phyloP scores from a whole-genome alignment of 1,140 invertebrate genomes.

The Belonocnema kinseyi region DNA sequence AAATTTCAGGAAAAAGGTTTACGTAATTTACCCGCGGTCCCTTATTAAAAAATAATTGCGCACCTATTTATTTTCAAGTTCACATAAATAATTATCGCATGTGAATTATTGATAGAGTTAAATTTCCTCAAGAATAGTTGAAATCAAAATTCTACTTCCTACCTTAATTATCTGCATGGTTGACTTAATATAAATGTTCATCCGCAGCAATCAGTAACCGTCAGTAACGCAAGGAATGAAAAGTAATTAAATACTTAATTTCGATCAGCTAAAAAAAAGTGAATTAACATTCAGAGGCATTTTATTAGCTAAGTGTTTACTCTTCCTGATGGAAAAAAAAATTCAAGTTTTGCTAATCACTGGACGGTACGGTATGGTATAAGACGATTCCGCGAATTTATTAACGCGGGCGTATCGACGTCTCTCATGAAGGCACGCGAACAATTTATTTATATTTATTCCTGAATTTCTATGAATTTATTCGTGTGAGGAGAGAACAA shows the following conservation, averaged over 20 bases:
- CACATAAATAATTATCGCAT: too few relatives aligned
- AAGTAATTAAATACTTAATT: slow-evolving; percentile 10
- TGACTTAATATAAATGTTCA: slow-evolving; percentile 21
- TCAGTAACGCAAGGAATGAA: slow-evolving; percentile 15
- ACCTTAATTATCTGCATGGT: neutral
- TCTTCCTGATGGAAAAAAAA: slow-evolving; percentile 29
- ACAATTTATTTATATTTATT: slow-evolving; percentile 65
- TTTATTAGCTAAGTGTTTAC: neutral
- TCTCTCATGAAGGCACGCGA: slow-evolving; percentile 53
- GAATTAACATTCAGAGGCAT: neutral
- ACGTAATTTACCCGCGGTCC: too few relatives aligned
- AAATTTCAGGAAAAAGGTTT: too few relatives aligned
- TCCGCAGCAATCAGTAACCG: slow-evolving; percentile 26
- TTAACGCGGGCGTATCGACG: slow-evolving; percentile 25
- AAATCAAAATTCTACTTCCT: neutral
- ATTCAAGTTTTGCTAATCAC: slow-evolving; percentile 53
- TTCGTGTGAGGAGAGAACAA: slow-evolving; percentile 46
- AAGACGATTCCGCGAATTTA: slow-evolving; percentile 49
- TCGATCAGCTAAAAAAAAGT: neutral
- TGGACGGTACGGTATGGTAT: slow-evolving; percentile 54
- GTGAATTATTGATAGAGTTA: too few relatives aligned
- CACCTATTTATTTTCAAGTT: too few relatives aligned
- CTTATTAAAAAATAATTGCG: too few relatives aligned
- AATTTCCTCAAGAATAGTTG: too few relatives aligned
- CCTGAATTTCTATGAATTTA: slow-evolving; percentile 53